A percentile compares a stretch with the other conserved stretches of the same genome.
Conservation (phyloP, 2,888 invertebrate species). For the Prenolepis imparis region DNA sequence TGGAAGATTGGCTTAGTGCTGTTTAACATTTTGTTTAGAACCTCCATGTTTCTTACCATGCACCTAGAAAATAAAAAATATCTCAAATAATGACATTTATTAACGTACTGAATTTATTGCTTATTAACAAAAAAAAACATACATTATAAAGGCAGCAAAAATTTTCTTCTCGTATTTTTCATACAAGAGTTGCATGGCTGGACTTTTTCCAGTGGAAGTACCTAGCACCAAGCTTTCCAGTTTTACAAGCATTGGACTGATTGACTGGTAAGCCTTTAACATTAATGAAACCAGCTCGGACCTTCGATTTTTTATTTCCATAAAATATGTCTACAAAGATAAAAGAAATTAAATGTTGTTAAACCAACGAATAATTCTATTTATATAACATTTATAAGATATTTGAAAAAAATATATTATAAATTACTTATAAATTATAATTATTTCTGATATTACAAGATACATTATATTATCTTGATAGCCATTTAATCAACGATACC, state of each 20-base stretch:
- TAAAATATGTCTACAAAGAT: slow-evolving; percentile 89
- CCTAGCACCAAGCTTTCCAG: slow-evolving; percentile 94
- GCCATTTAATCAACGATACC: background rate
- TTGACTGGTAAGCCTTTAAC: slow-evolving; percentile 91
- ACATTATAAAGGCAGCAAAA: slow-evolving; percentile 90
- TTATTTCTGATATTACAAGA: background rate
- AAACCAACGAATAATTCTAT: background rate
- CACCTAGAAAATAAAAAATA: slow-evolving; percentile 70
- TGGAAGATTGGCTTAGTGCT: slow-evolving; percentile 90
- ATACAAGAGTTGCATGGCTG: slow-evolving; percentile 93
- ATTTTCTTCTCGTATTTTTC: slow-evolving; percentile 94
- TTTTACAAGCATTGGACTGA: slow-evolving; percentile 94
- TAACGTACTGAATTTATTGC: background rate
- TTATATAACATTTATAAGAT: background rate
- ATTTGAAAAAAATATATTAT: background rate
- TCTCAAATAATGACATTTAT: background rate
- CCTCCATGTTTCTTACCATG: slow-evolving; percentile 89
- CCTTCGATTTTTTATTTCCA: slow-evolving; percentile 90
- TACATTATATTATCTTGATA: background rate
- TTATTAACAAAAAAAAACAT: slow-evolving; percentile 59
- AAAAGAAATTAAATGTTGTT: background rate
- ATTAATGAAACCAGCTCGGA: slow-evolving; percentile 90
- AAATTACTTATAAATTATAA: background rate
- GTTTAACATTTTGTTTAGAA: slow-evolving; percentile 89
- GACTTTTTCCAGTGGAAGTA: slow-evolving; percentile 91